Conservation (phyloP, 2,888 invertebrate species). For the Tipula vernalis region DNA sequence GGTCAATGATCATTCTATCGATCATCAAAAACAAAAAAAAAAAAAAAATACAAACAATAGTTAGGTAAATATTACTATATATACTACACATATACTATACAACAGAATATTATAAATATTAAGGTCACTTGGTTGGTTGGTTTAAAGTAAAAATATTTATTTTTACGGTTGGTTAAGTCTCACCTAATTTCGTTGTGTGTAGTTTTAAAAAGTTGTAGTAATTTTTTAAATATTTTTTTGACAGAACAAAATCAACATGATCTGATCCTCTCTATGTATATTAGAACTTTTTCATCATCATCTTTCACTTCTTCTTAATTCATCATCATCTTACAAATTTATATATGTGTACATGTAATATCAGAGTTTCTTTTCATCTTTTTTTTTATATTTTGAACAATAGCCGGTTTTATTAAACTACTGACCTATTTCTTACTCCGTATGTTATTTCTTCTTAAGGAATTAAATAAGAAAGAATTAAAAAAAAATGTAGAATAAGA, state of each 20-base stretch:
- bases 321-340: not conserved
- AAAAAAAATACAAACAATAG: not conserved
- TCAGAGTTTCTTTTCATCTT: not conserved
- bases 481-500: not conserved
- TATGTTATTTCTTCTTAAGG: not conserved
- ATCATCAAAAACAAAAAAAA: not conserved
- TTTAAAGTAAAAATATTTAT: not conserved
- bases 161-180: not conserved
- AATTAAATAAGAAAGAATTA: not conserved
- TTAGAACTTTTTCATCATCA: not conserved
- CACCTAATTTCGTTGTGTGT: not conserved
- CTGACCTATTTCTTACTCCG: slow-evolving; percentile 9
- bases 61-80: not conserved
- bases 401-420: slow-evolving; percentile 10
- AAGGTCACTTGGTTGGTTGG: slow-evolving; percentile 8
- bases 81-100: not conserved
- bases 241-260: slow-evolving; percentile 7
- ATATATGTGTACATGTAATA: not conserved
- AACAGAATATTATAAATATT: not conserved
- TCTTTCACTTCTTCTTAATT: not conserved
- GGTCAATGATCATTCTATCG: not conserved
- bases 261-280: not conserved
- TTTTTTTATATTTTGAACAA: slow-evolving; percentile 4
- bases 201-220: not conserved
- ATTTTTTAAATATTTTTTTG: not conserved